Evolutionary conservation across 2,888 invertebrate genomes (phyloP), one percentile per base, ranked within the genome.

Genomic region (Tachina fera): DNA sequence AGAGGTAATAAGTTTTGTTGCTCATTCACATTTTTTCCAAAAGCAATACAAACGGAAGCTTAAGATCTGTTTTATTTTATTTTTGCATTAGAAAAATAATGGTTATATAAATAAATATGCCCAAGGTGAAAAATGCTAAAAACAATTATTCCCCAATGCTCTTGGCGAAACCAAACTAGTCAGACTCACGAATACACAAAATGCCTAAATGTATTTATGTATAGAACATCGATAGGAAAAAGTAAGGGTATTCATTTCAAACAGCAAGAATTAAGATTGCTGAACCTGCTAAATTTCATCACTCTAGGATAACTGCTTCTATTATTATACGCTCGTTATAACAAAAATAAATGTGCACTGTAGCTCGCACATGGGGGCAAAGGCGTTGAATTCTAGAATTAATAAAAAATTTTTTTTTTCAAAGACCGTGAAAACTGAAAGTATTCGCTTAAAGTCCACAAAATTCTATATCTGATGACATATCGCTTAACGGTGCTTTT

Each of bases 21-120:
- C 31, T 68, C 43, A 49, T 67, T 67, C 31, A 51, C 31, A 51
- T 58, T 41, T 31, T 70, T 43, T 45, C 16, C 39, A n/a, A 47
- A n/a, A 58, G 9, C 10, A 61, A 43, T 53, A 3, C 41, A n/a
- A 31, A 58, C 47, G 58, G 72, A 6, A 14, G n/a, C 53, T 22
- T 13, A 72, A 16, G 11, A 51, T 80, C 31, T 60, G 47, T 63
- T 80, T 58, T 51, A 41, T 58, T 82, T 83, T 9, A 65, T 71
- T 70, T 65, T 72, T 67, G 53, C 43, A 51, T 60, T 60, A 72
- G 63, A 58, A 81, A 80, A 83, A 72, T 76, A 67, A 80, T 83
- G 61, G 75, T 63, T 63, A 74, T 68, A 86, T 80, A 83, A 83
- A 83, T 80, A 86, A 83, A 83, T 80, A 86, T 80, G 83, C 86